Evolutionary conservation across 2,888 invertebrate species (phyloP).

Genomic region (Pachycephus smyrnensis): DNA sequence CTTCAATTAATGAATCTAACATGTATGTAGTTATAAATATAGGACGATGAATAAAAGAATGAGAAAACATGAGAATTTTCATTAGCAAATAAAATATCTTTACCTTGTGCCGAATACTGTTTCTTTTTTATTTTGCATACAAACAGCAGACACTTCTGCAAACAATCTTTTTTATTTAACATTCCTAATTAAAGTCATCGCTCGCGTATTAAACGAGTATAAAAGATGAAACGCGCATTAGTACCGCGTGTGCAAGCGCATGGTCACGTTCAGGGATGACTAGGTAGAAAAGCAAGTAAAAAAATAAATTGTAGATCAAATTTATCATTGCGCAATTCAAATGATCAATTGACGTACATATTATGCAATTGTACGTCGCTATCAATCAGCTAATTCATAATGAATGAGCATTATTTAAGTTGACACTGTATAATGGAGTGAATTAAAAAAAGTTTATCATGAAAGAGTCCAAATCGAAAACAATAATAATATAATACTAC

Average conservation of each 20-base stretch:
- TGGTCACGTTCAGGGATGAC: not conserved
- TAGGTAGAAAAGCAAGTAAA: not conserved
- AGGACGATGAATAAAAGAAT: not conserved
- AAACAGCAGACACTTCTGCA: not conserved
- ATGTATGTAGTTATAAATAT: not conserved
- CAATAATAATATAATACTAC: not conserved
- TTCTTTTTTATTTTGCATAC: not conserved
- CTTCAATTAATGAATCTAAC: not conserved
- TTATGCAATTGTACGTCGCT: not conserved
- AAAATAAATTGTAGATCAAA: not conserved
- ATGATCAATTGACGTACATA: not conserved
- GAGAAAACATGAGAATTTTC: not conserved
- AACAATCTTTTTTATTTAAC: not conserved
- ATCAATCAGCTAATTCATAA: not conserved
- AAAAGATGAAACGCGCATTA: too few relatives aligned
- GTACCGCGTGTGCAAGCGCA: too few relatives aligned
- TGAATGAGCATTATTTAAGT: not conserved
- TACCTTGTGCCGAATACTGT: not conserved
- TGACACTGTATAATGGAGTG: not conserved
- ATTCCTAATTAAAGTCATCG: not conserved
- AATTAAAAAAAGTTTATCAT: not conserved
- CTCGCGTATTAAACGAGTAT: not conserved
- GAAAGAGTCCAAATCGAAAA: not conserved
- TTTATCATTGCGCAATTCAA: not conserved
- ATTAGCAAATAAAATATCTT: not conserved